These are phyloP conservation scores for Avahi laniger DNA, from an alignment of 2,797 vertebrate species.

Conservation along the genomic window DNA sequence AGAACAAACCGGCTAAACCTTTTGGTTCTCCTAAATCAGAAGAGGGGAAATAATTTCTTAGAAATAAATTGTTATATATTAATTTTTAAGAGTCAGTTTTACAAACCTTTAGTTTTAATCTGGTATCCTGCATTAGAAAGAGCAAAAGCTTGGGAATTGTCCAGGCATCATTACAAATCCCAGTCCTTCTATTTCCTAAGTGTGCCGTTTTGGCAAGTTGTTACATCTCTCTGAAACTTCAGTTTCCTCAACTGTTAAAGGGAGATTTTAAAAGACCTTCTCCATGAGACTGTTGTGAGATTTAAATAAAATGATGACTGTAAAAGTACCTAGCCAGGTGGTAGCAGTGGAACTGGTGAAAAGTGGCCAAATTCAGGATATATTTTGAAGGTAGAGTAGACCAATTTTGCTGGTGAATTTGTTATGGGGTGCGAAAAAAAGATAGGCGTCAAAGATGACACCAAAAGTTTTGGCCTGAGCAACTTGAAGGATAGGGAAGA, in stretches of 20 bases:
- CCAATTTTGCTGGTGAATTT: constrained; percentile 5
- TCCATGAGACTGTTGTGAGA: neutral
- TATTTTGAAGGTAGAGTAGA: neutral
- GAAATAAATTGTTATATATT: neutral
- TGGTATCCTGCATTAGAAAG: neutral
- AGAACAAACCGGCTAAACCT: neutral
- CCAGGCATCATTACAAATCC: neutral
- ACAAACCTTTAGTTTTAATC: neutral
- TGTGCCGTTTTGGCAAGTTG: neutral
- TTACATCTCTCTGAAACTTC: neutral
- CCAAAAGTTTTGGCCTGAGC: neutral
- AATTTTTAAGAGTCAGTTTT: constrained; percentile 26
- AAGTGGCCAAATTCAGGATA: neutral
- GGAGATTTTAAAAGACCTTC: neutral
- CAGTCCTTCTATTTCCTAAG: neutral
- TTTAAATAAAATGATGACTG: neutral
- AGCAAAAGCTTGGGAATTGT: constrained; percentile 34
- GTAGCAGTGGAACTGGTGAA: neutral
- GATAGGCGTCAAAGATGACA: neutral
- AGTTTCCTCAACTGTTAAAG: constrained; percentile 14
- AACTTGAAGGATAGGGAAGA: neutral
- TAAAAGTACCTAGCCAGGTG: neutral
- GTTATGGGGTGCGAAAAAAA: neutral
- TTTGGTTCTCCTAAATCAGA: constrained; percentile 47
- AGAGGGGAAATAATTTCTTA: constrained; percentile 13